Base-by-base conservation (phyloP, 2,888 invertebrate species). In the Dynastes tityus region DNA sequence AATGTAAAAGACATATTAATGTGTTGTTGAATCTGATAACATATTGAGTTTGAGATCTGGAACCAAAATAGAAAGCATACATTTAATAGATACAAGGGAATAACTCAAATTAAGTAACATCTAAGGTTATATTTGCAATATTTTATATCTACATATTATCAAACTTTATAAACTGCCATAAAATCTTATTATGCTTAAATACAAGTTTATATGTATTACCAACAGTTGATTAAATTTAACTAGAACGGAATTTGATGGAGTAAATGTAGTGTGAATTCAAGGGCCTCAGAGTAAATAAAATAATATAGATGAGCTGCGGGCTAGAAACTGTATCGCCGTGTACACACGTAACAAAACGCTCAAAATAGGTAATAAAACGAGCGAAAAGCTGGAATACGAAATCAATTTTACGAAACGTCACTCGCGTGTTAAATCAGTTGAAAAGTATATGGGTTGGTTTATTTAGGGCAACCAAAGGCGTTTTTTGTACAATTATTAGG, bases 401-500 rank as follows among this genome's bases (percentile, higher is more conserved):
- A 76, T 76, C 76, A 76, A 76, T 76, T 76, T 67, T 40, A 61
- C 61, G 61, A 68, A 74, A 74, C 73, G 76, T 67, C 67, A 67
- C 67, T 76, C 67, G 55, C 63, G 61, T 45, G 61, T 73, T 76
- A 76, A 76, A 76, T 76, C 76, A 51, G 29, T 9, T 53, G 65
- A 55, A 76, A 64, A 49, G 40, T 49, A 76, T 74, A 74, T 45
- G 29, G 40, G 55, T 58, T 55, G 55, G 76, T 80, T 82, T 82
- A 78, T 45, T 45, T 45, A 11, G 45, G 45, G 11, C 8, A 45
- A 45, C 45, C 45, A 45, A 11, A 45, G 8, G 45, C 45, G 8
- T 11, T 45, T 45, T 37, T 45, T 45, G 8, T 1, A 45, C 45
- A 9, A 45, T 45, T 45, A 45, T 45, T 11, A 11, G 45, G 45